Percentiles rank a stretch among this genome's conserved stretches.
phyloP scores from a whole-genome alignment of 2,113 vertebrate species.

The Actenoides hombroni region DNA sequence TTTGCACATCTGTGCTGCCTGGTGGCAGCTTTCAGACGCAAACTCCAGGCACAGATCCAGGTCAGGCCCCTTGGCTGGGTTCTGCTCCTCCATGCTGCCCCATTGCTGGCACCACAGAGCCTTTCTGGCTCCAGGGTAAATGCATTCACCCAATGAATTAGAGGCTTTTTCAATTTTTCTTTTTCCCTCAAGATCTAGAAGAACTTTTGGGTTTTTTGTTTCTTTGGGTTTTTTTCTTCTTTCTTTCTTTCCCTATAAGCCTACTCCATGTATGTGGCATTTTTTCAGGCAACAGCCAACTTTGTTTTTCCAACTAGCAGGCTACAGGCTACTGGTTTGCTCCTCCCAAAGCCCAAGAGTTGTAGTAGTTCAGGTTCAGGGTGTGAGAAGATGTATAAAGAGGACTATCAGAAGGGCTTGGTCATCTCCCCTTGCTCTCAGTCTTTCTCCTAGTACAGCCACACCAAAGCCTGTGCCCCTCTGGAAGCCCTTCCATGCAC shows the following conservation, averaged over 20 bases:
- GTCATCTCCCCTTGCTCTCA: neutral
- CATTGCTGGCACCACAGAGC: neutral
- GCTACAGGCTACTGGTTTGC: neutral
- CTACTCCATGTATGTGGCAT: neutral
- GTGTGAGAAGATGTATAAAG: neutral
- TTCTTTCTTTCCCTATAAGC: neutral
- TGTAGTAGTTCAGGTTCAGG: neutral
- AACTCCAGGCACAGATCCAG: accelerated
- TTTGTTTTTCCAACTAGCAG: neutral
- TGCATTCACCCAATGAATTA: accelerated
- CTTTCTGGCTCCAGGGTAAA: neutral
- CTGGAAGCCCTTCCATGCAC: too few relatives aligned
- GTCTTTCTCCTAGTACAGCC: neutral
- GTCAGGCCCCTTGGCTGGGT: accelerated
- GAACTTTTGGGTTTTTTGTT: too few relatives aligned
- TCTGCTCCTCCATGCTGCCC: neutral
- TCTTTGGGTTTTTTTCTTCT: accelerated
- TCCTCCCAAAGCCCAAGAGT: neutral
- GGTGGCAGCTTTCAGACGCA: accelerated
- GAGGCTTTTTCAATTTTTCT: neutral
- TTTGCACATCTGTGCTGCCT: accelerated
- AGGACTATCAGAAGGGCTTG: neutral
- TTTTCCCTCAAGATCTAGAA: neutral
- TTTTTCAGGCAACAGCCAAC: neutral
- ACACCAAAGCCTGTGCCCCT: accelerated